phyloP scores from a whole-genome alignment of 92 coral and sea anemone species.

The Virgularia gustaviana region DNA sequence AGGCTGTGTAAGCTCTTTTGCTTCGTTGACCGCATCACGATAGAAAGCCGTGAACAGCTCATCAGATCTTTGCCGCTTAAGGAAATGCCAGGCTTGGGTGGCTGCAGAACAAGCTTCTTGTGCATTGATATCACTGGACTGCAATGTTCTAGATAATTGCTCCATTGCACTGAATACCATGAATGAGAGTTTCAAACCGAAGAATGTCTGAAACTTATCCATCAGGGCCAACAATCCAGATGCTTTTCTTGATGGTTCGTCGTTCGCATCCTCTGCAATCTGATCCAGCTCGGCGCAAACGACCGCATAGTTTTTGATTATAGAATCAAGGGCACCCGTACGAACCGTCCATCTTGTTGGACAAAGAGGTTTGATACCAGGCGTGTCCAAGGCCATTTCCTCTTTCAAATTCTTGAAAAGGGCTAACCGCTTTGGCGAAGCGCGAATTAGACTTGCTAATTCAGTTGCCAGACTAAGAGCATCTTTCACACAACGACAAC shows the following conservation, averaged over 20 bases:
- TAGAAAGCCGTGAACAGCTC: slow-evolving; percentile 7
- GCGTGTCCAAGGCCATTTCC: not conserved
- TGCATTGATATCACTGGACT: slow-evolving; percentile 25
- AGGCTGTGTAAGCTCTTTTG: slow-evolving; percentile 17
- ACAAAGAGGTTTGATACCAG: slow-evolving; percentile 26
- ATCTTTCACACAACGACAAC: slow-evolving; percentile 5
- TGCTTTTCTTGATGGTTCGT: slow-evolving; percentile 3
- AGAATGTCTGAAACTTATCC: not conserved
- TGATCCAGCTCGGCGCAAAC: not conserved
- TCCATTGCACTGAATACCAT: slow-evolving; percentile 22
- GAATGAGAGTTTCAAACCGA: slow-evolving; percentile 6
- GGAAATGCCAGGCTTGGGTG: not conserved
- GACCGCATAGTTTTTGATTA: slow-evolving; percentile 4
- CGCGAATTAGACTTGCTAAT: slow-evolving; percentile 7
- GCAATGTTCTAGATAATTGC: slow-evolving; percentile 11
- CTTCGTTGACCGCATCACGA: not conserved
- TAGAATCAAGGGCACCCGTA: slow-evolving; percentile 17
- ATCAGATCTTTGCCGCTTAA: slow-evolving; percentile 18
- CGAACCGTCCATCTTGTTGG: slow-evolving; percentile 41
- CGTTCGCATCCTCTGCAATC: not conserved
- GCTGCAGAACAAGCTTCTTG: slow-evolving; percentile 49
- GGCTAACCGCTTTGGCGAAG: slow-evolving; percentile 7
- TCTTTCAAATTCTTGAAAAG: slow-evolving; percentile 7
- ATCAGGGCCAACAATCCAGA: slow-evolving; percentile 7
- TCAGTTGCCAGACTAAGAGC: slow-evolving; percentile 12